Base-by-base conservation (phyloP, 2,113 vertebrate species). In the Gnathonemus echidnorhynchus region DNA sequence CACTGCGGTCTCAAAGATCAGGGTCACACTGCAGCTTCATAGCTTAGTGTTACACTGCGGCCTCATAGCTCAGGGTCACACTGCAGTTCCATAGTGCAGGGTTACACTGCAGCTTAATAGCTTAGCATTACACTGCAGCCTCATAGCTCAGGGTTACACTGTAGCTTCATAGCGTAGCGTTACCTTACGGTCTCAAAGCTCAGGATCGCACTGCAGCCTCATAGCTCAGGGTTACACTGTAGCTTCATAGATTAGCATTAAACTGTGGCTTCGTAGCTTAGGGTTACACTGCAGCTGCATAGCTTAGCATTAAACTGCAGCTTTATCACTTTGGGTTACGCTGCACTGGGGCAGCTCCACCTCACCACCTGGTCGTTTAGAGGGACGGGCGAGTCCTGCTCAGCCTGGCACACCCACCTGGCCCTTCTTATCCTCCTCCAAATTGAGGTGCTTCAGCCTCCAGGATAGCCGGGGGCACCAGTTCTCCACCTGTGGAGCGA, bases 401-500 rank as follows among this genome's bases (percentile, higher is more conserved):
- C 90, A 92, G 89, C 91, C 62, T 90, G 89, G 89, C 90, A 93
- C 93, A 56, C 94, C 97, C 92, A 99, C 98, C 97, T 96, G 91
- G 90, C 95, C 93, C 90, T 97, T 97, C 91, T 95, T 94, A 94
- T 99, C 98, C 0, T 95, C 93, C 92, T 98, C 97, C 88, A 98
- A 97, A 13, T 95, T 96, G 92, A 96, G 94, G 93, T 93, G 97
- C 93, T 97, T 98, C 91, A 94, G 95, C 96, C 98, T 97, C 98
- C 98, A 99, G 89, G 96, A 97, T 92, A 99, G 97, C 90, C 96
- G 98, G 92, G 98, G 98, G 96, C 98, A 99, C 98, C 98, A 99
- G 93, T 99, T 99, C 96, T 99, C 98, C 96, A 99, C 98, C 98
- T 99, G 62, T 49, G 86, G 27, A 77, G 48, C 56, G 42, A 46